These are phyloP conservation scores for Austrofundulus limnaeus DNA, from an alignment of 2,113 vertebrate species.

Conservation along the genomic window DNA sequence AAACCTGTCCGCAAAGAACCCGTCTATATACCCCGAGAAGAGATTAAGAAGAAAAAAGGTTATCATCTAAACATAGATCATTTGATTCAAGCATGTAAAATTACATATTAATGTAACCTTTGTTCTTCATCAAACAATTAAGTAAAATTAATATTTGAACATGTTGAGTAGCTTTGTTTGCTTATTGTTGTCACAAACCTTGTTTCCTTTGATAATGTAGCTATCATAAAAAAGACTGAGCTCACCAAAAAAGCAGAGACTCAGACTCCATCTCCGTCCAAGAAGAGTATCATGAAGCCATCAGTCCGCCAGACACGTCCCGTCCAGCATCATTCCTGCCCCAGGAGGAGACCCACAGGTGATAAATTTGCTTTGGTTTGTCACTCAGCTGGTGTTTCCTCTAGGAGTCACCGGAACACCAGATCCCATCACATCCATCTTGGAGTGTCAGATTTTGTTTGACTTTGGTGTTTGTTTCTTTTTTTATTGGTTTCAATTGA, in stretches of 20 bases:
- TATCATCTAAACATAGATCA: neutral
- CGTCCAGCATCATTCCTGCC: constrained; percentile 93
- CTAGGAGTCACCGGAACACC: constrained; percentile 85
- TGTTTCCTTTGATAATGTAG: constrained; percentile 71
- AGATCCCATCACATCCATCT: constrained; percentile 45
- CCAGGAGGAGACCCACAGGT: constrained; percentile 98
- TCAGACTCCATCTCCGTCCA: constrained; percentile 93
- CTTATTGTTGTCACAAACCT: constrained; percentile 12
- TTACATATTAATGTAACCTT: neutral
- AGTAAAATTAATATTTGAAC: neutral
- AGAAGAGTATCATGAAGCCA: constrained; percentile 93
- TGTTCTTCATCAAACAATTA: no score
- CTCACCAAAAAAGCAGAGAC: constrained; percentile 94
- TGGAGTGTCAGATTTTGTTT: constrained; percentile 13
- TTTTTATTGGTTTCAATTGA: neutral
- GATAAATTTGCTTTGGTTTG: constrained; percentile 73
- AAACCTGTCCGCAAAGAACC: constrained; percentile 93
- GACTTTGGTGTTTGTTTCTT: constrained; percentile 6
- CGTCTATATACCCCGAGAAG: constrained; percentile 90
- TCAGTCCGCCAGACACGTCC: constrained; percentile 92
- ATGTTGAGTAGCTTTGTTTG: neutral
- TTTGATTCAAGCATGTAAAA: neutral
- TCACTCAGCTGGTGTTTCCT: constrained; percentile 56
- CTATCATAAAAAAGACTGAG: constrained; percentile 97
- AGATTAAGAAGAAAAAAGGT: constrained; percentile 99